Evolutionary conservation across 2,888 invertebrate species (phyloP).

Genomic region (Drosophila siamana): DNA sequence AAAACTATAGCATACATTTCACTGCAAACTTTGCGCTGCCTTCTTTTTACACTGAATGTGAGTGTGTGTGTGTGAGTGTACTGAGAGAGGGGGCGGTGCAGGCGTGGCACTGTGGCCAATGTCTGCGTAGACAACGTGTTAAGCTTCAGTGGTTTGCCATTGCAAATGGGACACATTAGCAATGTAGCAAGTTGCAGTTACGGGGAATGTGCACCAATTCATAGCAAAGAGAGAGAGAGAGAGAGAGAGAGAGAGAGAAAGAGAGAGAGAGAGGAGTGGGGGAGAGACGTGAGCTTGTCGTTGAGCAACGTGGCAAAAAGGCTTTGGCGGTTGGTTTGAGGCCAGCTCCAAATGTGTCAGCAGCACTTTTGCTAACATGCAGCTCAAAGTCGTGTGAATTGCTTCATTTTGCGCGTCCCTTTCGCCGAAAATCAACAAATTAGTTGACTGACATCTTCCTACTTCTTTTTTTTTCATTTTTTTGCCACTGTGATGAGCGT

Average conservation of each 20-base stretch:
- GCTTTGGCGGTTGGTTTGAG: conserved; percentile 28
- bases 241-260: not conserved
- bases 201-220: conserved; percentile 2
- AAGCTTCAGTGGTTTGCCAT: conserved; percentile 80
- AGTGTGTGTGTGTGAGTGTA: conserved; percentile 32
- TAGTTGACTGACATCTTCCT: no score
- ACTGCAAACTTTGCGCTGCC: conserved; percentile 54
- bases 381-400: conserved; percentile 32
- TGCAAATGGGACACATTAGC: conserved; percentile 82
- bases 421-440: conserved; percentile 29
- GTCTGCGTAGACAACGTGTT: conserved; percentile 82
- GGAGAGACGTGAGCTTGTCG: not conserved
- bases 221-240: not conserved
- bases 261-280: not conserved
- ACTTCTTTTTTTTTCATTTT: conserved; percentile 2
- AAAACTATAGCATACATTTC: conserved; percentile 71
- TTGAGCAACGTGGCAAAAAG: conserved; percentile 9
- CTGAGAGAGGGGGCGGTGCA: conserved; percentile 21
- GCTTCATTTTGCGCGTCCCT: conserved; percentile 38
- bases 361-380: conserved; percentile 22
- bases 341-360: conserved; percentile 68
- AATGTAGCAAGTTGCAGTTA: conserved; percentile 59
- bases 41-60: conserved; percentile 21
- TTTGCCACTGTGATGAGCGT: not conserved
- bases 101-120: conserved; percentile 60